Conservation (phyloP, 1,140 invertebrate species). For the Calycopis cecrops region DNA sequence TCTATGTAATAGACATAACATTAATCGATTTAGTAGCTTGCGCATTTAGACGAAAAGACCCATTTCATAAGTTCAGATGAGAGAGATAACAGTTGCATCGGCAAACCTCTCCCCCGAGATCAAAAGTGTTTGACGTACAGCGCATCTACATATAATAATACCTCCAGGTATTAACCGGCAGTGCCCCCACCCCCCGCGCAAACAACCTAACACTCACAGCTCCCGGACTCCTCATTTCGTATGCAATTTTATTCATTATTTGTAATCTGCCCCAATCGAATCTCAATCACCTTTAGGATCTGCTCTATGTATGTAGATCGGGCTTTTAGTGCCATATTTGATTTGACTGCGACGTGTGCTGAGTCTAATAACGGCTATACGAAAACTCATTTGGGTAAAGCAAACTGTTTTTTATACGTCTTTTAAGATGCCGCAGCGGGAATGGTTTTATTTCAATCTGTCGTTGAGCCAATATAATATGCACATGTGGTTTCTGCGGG, state of each 20-base stretch:
- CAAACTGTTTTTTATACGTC: constrained; percentile 52
- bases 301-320: constrained; percentile 66
- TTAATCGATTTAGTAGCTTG: too few species aligned
- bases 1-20: too few species aligned
- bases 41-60: too few species aligned
- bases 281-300: constrained; percentile 64
- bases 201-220: constrained; percentile 54
- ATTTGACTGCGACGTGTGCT: constrained; percentile 51
- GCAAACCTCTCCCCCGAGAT: neutral
- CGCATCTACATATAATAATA: constrained; percentile 16
- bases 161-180: constrained; percentile 50
- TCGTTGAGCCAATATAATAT: constrained; percentile 33
- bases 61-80: neutral
- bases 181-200: constrained; percentile 46
- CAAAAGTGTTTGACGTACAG: constrained; percentile 33
- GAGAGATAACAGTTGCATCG: neutral
- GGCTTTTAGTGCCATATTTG: constrained; percentile 68
- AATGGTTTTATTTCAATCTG: constrained; percentile 47
- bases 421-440: constrained; percentile 52
- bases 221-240: constrained; percentile 64
- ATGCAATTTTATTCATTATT: constrained; percentile 75
- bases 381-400: constrained; percentile 67
- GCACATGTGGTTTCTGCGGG: constrained; percentile 26
- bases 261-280: constrained; percentile 72
- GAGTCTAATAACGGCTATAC: constrained; percentile 55